phyloP scores from a whole-genome alignment of 2,797 vertebrate species.

The Myripristis murdjan region DNA sequence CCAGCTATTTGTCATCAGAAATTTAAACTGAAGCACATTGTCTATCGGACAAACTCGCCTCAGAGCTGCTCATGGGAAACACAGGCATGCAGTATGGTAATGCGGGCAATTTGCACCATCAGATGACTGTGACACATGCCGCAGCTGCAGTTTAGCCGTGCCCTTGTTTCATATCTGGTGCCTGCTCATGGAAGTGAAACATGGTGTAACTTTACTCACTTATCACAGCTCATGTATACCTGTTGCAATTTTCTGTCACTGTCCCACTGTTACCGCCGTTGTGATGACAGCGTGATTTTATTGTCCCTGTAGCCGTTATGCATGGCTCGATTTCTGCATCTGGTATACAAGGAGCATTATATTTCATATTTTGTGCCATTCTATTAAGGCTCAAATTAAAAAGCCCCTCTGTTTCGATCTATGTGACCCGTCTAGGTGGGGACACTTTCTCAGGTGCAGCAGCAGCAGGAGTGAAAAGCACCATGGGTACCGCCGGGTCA shows the following conservation, averaged over 20 bases:
- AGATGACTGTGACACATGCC: conserved; percentile 61
- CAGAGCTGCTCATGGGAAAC: conserved; percentile 61
- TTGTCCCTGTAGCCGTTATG: not conserved
- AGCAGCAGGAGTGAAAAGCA: conserved; percentile 82
- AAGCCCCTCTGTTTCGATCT: too few species aligned
- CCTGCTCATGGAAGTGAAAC: conserved; percentile 11
- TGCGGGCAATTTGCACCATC: conserved; percentile 50
- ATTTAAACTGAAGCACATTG: conserved; percentile 52
- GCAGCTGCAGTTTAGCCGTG: conserved; percentile 4
- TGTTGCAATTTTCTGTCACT: not conserved
- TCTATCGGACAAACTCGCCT: conserved; percentile 61
- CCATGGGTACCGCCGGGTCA: conserved; percentile 88
- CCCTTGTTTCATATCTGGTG: conserved; percentile 5
- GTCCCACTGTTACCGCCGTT: too few species aligned
- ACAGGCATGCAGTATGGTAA: conserved; percentile 72
- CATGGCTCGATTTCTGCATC: not conserved
- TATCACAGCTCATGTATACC: not conserved
- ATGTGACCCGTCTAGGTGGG: too few species aligned
- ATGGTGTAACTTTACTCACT: not conserved
- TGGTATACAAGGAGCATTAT: too few species aligned
- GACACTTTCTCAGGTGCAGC: conserved; percentile 9
- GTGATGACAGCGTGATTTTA: too few species aligned
- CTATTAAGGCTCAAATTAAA: too few species aligned
- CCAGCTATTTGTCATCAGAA: conserved; percentile 33
- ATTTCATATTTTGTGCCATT: too few species aligned